Base-by-base conservation (phyloP, 2,888 invertebrate species). In the Drosophila glabriapex region DNA sequence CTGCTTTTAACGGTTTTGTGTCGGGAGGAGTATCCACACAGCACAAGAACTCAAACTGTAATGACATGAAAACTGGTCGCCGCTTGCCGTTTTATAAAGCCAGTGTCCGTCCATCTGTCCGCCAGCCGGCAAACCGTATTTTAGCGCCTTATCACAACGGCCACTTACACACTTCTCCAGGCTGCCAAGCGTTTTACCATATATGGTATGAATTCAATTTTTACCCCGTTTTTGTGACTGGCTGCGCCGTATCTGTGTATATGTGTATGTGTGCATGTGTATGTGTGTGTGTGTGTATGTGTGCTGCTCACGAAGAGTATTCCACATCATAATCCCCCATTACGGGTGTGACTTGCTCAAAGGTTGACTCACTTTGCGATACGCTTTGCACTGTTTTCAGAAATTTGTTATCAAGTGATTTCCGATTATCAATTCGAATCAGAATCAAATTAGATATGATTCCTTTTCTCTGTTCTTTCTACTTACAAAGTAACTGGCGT, bases 11-110 rank as follows among this genome's bases (percentile, higher is more conserved):
- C 74, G 78, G 76, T 74, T 84, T 87, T 80, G 87, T 87, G 83
- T 84, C 73, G 65, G 74, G 77, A 87, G 73, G 81, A 83, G 86
- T 91, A 86, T 91, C 91, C 91, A 91, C 91, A 92, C 93, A 90
- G 90, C 89, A 92, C 93, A 91, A 93, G 91, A 93, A 93, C 92
- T 91, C 92, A 91, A 93, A 93, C 91, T 91, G 92, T 92, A 92
- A 91, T 93, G 93, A 92, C 91, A 89, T 88, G 84, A 93, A 92
- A 93, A 92, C 93, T 91, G 92, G 92, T 92, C 91, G 91, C 74
- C 66, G 86, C 71, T 72, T 74, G 83, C 78, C 84, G 85, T 92
- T 91, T 93, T 93, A 93, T 93, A 93, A 93, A 93, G 91, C 91
- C 89, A 52, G 69, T 73, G 72, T 78, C 63, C 61, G 77, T 67